Evolutionary conservation across 2,888 invertebrate species (phyloP), one percentile per base, ranked within the genome.

Genomic region (Alloscopus bannaensis): DNA sequence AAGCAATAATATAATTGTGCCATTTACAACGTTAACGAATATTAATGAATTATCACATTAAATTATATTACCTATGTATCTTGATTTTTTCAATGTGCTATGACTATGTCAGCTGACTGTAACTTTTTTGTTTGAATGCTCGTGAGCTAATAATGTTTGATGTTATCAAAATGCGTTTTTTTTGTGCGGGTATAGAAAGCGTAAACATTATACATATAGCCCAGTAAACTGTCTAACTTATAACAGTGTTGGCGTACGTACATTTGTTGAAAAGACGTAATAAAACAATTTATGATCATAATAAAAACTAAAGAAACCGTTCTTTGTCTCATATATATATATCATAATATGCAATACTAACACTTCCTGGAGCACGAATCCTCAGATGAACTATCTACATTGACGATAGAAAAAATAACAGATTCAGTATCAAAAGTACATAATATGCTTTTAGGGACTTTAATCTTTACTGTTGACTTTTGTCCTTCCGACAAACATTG

Each of bases 21-120:
- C 77, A 77, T 77, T 77, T 77, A 77, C 77, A 77, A 69, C 50
- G 26, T 69, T 77, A 77, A 76, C 57, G 65, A 75, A 47, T 29
- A 66, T 47, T 42, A 24, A 62, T 42, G 8, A 26, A n/a, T n/a
- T 55, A 28, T 55, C 24, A 52, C 16, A n/a, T 24, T 26, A 28
- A 55, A 13, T 55, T 11, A 13, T 55, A 26, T 59, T 59, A 36
- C 18, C 29, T 47, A n/a, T 47, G 8, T 3, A 70, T 60, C 70
- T 45, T 62, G 62, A 40, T 50, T 57, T n/a, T n/a, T 72, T 72
- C 52, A 62, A 28, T 72, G 71, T 72, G 71, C 71, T 72, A 72
- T 52, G 59, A 72, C 52, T 52, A 64, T 62, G 71, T 45, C 28
- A 28, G 11, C 52, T 28, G 16, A 26, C 29, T 55, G 68, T 6